Evolutionary conservation across 2,113 vertebrate species (phyloP).

Genomic region (Hypomesus transpacificus): DNA sequence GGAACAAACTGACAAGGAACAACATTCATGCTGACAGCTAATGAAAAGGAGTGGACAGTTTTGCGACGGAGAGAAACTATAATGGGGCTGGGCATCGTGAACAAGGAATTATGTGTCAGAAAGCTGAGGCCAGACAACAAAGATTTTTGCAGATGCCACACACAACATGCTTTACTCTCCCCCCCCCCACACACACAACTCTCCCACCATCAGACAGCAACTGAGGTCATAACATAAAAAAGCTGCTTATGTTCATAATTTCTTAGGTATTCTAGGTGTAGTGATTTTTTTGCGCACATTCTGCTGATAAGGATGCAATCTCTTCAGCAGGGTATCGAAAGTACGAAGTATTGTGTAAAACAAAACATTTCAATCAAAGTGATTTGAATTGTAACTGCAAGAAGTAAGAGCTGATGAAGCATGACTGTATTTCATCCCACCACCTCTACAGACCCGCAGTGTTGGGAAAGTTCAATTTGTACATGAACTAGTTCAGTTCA

Average conservation of each 20-base stretch:
- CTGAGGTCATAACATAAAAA: background rate
- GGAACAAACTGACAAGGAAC: slow-evolving; percentile 26
- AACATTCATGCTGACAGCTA: slow-evolving; percentile 34
- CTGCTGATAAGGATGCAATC: background rate
- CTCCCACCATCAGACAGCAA: background rate
- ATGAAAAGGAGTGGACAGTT: slow-evolving; percentile 32
- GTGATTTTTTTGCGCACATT: background rate
- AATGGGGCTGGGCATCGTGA: background rate
- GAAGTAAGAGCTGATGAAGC: background rate
- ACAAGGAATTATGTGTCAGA: slow-evolving; percentile 6
- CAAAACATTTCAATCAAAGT: background rate
- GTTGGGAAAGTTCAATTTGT: too few species aligned
- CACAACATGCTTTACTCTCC: slow-evolving; percentile 6
- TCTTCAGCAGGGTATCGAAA: background rate
- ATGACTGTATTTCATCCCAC: background rate
- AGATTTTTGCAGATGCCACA: slow-evolving; percentile 6
- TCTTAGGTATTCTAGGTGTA: background rate
- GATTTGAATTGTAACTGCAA: background rate
- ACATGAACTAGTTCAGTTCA: too few species aligned
- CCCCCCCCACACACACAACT: background rate
- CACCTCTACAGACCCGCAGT: background rate
- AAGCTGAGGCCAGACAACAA: background rate
- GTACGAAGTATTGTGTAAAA: background rate
- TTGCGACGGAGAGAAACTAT: background rate
- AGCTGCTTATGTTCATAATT: slow-evolving; percentile 1